Evolutionary conservation across 2,113 vertebrate species (phyloP).

Genomic region (Pholis gunnellus): DNA sequence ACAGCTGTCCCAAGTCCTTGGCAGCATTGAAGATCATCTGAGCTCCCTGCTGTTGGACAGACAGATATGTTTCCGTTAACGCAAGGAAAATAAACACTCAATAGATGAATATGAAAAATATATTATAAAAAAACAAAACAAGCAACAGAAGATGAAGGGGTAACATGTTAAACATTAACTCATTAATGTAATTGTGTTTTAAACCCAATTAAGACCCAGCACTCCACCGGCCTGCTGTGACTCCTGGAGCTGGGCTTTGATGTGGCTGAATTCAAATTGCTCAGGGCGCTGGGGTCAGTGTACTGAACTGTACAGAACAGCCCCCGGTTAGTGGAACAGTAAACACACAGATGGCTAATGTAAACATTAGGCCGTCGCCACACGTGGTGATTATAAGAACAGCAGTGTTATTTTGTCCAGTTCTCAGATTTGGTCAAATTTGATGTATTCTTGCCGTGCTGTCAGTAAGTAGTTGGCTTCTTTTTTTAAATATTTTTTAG

Average conservation of each 20-base stretch:
- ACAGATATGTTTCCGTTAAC: neutral
- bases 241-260: neutral
- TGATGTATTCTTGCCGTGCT: neutral
- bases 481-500: neutral
- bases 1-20: slow-evolving; percentile 96
- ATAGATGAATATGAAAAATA: neutral
- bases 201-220: neutral
- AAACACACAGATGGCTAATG: neutral
- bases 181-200: too few relatives aligned
- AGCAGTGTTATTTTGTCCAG: neutral
- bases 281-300: neutral
- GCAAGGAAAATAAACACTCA: slow-evolving; percentile 22
- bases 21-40: slow-evolving; percentile 99
- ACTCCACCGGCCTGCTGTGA: neutral
- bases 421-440: neutral
- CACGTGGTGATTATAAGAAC: neutral
- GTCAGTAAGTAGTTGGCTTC: neutral
- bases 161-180: neutral
- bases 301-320: neutral
- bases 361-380: neutral
- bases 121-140: neutral
- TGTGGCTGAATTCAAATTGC: neutral
- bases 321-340: neutral
- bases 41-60: slow-evolving; percentile 87
- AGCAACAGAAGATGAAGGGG: neutral